phyloP scores from a whole-genome alignment of 1,140 invertebrate genomes.

The Bombus picipes region DNA sequence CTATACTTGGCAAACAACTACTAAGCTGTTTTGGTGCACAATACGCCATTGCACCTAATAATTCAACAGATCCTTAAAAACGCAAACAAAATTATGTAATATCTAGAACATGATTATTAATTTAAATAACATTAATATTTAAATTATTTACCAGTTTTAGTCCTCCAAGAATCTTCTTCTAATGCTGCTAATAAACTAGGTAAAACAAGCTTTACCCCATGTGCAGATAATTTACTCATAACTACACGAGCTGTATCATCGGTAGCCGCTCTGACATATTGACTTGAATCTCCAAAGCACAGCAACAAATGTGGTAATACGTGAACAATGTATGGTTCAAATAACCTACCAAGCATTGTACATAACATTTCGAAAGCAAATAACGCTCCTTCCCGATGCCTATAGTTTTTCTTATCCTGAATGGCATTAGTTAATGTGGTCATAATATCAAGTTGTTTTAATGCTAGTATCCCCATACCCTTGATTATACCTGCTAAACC shows the following conservation, averaged over 20 bases:
- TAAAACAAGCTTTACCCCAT: constrained; percentile 98
- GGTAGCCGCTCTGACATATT: constrained; percentile 95
- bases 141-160: constrained; percentile 92
- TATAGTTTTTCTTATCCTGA: constrained; percentile 98
- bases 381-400: constrained; percentile 96
- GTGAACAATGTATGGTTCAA: constrained; percentile 99
- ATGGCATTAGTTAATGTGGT: constrained; percentile 96
- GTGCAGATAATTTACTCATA: constrained; percentile 97
- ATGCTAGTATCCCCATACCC: constrained; percentile 96
- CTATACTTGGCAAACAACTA: constrained; percentile 98
- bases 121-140: constrained; percentile 25
- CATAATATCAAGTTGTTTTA: constrained; percentile 99
- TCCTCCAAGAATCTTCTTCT: constrained; percentile 99
- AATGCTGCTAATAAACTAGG: constrained; percentile 95
- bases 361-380: constrained; percentile 99
- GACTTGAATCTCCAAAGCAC: constrained; percentile 97
- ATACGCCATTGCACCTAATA: constrained; percentile 98
- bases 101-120: not conserved
- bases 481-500: constrained; percentile 95
- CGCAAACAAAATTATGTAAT: not conserved
- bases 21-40: constrained; percentile 99
- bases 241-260: constrained; percentile 97
- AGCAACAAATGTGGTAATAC: constrained; percentile 96
- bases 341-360: constrained; percentile 95
- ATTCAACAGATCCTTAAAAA: constrained; percentile 93